phyloP scores from a whole-genome alignment of 1,140 invertebrate species.

The Euglossa dilemma region DNA sequence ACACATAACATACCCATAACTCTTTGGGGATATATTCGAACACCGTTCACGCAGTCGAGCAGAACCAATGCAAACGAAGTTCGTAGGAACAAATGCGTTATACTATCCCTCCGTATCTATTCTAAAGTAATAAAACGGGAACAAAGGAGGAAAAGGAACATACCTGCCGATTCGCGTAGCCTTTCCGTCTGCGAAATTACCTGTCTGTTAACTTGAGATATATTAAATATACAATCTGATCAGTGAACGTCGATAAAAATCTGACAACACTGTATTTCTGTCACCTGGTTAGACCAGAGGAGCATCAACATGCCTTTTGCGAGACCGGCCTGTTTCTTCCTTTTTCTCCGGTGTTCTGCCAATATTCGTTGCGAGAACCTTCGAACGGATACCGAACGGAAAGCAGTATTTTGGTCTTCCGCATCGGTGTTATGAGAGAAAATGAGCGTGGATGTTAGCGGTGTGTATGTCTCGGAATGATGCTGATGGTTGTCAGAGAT shows the following conservation, averaged over 20 bases:
- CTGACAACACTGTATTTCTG: no score
- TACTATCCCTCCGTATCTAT: background rate
- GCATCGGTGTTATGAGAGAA: slow-evolving; percentile 53
- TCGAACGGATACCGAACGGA: slow-evolving; percentile 57
- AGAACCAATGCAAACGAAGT: slow-evolving; percentile 10
- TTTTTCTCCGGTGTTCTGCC: background rate
- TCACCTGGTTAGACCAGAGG: no score
- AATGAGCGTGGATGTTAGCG: slow-evolving; percentile 29
- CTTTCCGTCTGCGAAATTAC: no score
- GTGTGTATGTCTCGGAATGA: background rate
- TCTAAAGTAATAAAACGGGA: background rate
- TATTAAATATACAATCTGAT: no score
- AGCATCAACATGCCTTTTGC: no score
- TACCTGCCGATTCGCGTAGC: background rate
- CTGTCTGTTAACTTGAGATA: no score
- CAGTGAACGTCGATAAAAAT: no score
- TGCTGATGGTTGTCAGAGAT: slow-evolving; percentile 26
- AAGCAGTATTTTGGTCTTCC: slow-evolving; percentile 68
- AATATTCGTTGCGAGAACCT: slow-evolving; percentile 27
- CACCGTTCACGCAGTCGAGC: slow-evolving; percentile 4
- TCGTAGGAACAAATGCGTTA: background rate
- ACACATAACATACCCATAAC: background rate
- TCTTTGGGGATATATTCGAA: background rate
- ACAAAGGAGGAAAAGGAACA: background rate
- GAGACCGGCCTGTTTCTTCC: background rate